phyloP scores from a whole-genome alignment of 2,888 invertebrate genomes.

The Acleris cristana region DNA sequence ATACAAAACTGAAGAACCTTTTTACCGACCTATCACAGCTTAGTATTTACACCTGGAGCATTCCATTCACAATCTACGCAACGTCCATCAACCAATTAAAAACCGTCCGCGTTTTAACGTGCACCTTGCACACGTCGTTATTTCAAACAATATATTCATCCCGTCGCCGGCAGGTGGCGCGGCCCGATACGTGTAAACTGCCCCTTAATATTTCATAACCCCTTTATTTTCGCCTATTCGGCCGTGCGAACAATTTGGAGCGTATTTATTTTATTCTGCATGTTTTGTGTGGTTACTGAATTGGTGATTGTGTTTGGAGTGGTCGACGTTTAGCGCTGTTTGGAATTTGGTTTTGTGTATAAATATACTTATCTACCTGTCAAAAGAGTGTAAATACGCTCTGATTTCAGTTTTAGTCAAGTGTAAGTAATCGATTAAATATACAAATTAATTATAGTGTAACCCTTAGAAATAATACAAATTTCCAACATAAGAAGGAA shows the following conservation, averaged over 20 bases:
- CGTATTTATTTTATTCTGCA: conserved; percentile 9
- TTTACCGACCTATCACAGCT: neutral
- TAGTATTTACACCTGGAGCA: conserved; percentile 1
- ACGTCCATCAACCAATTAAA: conserved; percentile 28
- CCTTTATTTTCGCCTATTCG: conserved; percentile 56
- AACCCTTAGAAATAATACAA: too few species aligned
- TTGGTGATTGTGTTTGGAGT: neutral
- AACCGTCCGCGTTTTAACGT: conserved; percentile 43
- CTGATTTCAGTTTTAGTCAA: too few species aligned
- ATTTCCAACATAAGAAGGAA: too few species aligned
- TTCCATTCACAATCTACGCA: neutral
- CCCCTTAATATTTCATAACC: conserved; percentile 69
- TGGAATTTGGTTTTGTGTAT: too few species aligned
- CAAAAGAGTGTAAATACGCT: too few species aligned
- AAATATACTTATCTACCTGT: too few species aligned
- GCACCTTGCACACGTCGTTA: conserved; percentile 49
- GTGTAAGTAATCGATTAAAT: too few species aligned
- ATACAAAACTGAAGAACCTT: neutral
- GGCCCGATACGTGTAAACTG: conserved; percentile 70
- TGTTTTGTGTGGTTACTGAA: neutral
- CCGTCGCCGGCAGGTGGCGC: conserved; percentile 74
- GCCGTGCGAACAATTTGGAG: conserved; percentile 25
- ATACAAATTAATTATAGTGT: too few species aligned
- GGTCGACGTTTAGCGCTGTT: too few species aligned
- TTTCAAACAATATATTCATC: conserved; percentile 64